phyloP scores from a whole-genome alignment of 2,888 invertebrate species.

The Leptodirus hochenwartii region DNA sequence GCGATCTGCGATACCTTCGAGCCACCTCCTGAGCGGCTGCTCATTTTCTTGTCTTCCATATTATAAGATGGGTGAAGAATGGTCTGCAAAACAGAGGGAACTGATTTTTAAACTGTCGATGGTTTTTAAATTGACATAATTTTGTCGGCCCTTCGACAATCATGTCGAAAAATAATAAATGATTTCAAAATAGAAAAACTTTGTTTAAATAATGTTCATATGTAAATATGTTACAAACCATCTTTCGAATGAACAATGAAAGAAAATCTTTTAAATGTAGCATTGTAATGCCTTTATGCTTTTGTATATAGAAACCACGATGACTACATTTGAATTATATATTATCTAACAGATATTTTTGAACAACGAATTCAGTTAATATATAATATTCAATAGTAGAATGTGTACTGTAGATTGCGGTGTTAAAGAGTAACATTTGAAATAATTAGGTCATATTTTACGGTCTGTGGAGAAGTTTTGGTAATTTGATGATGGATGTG shows the following conservation, averaged over 20 bases:
- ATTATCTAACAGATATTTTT: too few relatives aligned
- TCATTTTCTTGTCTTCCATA: constrained; percentile 21
- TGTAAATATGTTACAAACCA: too few relatives aligned
- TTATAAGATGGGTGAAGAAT: constrained; percentile 4
- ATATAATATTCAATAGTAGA: constrained; percentile 1
- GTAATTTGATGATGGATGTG: too few relatives aligned
- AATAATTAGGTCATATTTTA: too few relatives aligned
- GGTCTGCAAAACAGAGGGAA: constrained; percentile 4
- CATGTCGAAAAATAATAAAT: neutral
- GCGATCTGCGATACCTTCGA: constrained; percentile 83
- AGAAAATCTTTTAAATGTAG: too few relatives aligned
- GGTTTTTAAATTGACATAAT: neutral
- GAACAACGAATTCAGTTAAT: neutral
- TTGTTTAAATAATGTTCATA: neutral
- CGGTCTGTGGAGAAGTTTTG: too few relatives aligned
- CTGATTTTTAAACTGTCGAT: neutral
- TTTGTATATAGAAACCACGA: too few relatives aligned
- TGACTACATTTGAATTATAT: too few relatives aligned
- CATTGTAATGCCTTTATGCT: too few relatives aligned
- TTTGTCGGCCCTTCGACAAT: too few relatives aligned
- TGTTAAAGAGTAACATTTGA: neutral
- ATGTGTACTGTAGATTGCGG: neutral
- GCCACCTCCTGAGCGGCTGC: constrained; percentile 29
- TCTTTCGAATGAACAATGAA: too few relatives aligned
- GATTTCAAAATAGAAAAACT: constrained; percentile 1